A percentile compares a stretch with the other conserved stretches of the same genome.
phyloP scores from a whole-genome alignment of 2,888 invertebrate species.

The Campoplex capitator region DNA sequence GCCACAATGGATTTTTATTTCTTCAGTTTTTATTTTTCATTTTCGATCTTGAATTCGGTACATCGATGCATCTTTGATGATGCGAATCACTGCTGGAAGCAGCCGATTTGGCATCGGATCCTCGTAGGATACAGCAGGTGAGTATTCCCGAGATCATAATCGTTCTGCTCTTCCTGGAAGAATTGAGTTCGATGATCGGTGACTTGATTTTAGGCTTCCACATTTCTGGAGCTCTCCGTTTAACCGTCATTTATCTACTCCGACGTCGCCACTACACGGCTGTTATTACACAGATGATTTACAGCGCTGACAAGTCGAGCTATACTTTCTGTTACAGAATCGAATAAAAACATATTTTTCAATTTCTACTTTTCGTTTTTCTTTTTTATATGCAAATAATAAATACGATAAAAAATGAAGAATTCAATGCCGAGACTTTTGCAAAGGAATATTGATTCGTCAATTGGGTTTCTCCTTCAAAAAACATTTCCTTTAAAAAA shows the following conservation, averaged over 20 bases:
- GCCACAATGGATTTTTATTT: neutral
- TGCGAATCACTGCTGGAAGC: conserved; percentile 32
- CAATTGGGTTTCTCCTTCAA: too few relatives aligned
- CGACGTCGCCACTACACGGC: conserved; percentile 42
- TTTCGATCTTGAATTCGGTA: conserved; percentile 4
- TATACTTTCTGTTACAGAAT: conserved; percentile 2
- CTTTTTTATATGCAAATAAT: neutral
- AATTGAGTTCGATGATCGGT: conserved; percentile 31
- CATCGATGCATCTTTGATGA: conserved; percentile 24
- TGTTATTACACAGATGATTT: neutral
- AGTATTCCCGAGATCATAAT: conserved; percentile 59
- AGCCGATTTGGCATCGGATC: neutral
- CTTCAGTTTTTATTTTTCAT: neutral
- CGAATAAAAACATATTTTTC: neutral
- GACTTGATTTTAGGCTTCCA: conserved; percentile 52
- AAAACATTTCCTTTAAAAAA: too few relatives aligned
- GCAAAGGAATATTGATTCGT: neutral
- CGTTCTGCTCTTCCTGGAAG: conserved; percentile 55
- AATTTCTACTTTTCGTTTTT: neutral
- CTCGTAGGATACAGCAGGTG: conserved; percentile 19
- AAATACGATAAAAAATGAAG: neutral
- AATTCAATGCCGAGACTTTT: neutral
- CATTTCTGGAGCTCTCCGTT: conserved; percentile 47
- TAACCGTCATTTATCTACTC: conserved; percentile 39
- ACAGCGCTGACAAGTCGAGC: neutral